Evolutionary conservation across 2,888 invertebrate species (phyloP).

Genomic region (Glaucopsyche alexis): DNA sequence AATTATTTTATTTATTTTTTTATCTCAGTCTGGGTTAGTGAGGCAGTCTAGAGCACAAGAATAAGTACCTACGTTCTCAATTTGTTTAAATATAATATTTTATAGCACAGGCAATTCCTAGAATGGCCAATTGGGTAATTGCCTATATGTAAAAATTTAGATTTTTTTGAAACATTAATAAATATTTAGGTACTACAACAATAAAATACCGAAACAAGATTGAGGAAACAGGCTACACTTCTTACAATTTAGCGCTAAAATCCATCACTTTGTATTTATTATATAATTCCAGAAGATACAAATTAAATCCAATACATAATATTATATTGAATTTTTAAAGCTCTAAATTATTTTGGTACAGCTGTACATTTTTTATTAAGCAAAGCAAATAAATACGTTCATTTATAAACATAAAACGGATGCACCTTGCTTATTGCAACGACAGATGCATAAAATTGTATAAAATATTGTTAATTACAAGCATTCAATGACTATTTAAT

Average conservation of each 20-base stretch:
- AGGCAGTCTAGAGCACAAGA: background rate
- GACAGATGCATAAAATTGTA: slow-evolving; percentile 38
- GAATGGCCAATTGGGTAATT: too few species aligned
- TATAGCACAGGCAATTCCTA: too few species aligned
- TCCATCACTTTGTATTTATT: too few species aligned
- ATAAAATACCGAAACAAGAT: too few species aligned
- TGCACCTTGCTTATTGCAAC: slow-evolving; percentile 41
- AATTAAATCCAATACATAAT: too few species aligned
- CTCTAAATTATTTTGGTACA: background rate
- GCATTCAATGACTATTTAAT: slow-evolving; percentile 37
- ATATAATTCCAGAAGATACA: background rate
- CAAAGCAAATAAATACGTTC: slow-evolving; percentile 7
- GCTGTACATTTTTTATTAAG: slow-evolving; percentile 1
- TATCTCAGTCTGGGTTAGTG: background rate
- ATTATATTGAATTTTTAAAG: background rate
- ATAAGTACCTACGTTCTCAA: background rate
- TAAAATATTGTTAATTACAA: slow-evolving; percentile 41
- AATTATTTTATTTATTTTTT: background rate
- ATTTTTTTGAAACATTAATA: too few species aligned
- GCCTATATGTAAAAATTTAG: too few species aligned
- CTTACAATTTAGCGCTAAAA: too few species aligned
- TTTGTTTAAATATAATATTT: background rate
- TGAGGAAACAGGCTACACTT: too few species aligned
- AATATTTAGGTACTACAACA: too few species aligned
- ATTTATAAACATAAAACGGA: slow-evolving; percentile 24